These are phyloP conservation scores for Pagrus major DNA, from an alignment of 2,113 vertebrate species.

Conservation along the genomic window DNA sequence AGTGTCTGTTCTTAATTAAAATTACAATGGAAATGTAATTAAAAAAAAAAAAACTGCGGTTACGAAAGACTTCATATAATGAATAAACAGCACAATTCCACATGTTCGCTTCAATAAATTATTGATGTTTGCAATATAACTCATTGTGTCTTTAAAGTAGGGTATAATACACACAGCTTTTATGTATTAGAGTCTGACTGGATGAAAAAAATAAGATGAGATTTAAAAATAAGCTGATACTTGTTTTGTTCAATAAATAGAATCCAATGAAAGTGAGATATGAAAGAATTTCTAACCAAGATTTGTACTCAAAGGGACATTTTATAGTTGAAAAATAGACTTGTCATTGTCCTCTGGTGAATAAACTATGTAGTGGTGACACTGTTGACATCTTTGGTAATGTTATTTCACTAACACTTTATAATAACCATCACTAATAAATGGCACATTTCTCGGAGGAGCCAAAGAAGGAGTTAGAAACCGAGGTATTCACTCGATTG, in stretches of 20 bases:
- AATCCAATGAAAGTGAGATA: not conserved
- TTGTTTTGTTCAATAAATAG: not conserved
- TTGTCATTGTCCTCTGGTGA: not conserved
- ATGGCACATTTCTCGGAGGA: too few relatives aligned
- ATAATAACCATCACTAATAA: too few relatives aligned
- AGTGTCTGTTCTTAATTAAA: constrained; percentile 51
- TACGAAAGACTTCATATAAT: constrained; percentile 52
- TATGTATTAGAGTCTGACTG: not conserved
- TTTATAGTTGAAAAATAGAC: not conserved
- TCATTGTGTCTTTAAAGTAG: not conserved
- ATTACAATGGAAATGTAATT: constrained; percentile 40
- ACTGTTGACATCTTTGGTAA: not conserved
- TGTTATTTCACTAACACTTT: too few relatives aligned
- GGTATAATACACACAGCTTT: not conserved
- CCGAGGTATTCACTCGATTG: too few relatives aligned
- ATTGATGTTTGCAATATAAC: not conserved
- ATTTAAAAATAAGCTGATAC: not conserved
- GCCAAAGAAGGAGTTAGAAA: too few relatives aligned
- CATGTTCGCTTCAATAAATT: not conserved
- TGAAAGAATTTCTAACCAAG: not conserved
- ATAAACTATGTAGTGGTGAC: not conserved
- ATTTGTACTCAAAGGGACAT: not conserved
- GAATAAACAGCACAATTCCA: constrained; percentile 10
- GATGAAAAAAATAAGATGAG: not conserved
- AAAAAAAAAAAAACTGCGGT: constrained; percentile 28